Base-by-base conservation (phyloP, 2,113 vertebrate genomes). In the Eulemur rufifrons region DNA sequence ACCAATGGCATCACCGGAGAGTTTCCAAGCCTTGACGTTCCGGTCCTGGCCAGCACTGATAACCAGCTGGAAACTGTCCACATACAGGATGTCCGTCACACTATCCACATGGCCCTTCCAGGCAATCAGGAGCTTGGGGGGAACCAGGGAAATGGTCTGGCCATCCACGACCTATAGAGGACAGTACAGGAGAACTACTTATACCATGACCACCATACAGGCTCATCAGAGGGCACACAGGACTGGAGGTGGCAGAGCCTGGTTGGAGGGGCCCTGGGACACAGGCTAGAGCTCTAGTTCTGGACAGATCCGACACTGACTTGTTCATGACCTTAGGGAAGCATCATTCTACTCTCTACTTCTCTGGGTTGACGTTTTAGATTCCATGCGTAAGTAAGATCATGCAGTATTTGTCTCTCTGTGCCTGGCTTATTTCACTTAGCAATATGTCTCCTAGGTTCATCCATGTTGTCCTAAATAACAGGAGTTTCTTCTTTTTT, bases 21-120 rank as follows among this genome's bases (percentile, higher is more conserved):
- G 66, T 91, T 94, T 97, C 98, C 97, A 97, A 90, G 95, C 78
- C n/a, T 98, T 97, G 92, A 98, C 94, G 0, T 80, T 90, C 83
- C 63, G 23, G 39, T 97, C 98, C 25, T 97, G 93, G 95, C 98
- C 96, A 54, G 97, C 96, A 20, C 98, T 95, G 80, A 98, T 0
- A 21, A 98, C 86, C 83, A 98, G 56, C 69, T 93, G 76, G 96
- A 98, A 98, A 61, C 11, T 89, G 50, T 98, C 94, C 39, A 97
- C 85, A 13, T 66, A 98, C 73, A 97, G 88, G 82, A 98, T 42
- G 69, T 91, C 98, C 71, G 86, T 71, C 20, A 96, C 2, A 32
- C 95, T 98, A 39, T 98, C 98, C 97, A 98, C 4, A 87, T 95
- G 98, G 84, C 98, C 96, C 29, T 89, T 95, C 98, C 98, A 98